These are phyloP conservation scores for Dolichallabes microphthalmus DNA, from an alignment of 2,113 vertebrate species.

Conservation along the genomic window DNA sequence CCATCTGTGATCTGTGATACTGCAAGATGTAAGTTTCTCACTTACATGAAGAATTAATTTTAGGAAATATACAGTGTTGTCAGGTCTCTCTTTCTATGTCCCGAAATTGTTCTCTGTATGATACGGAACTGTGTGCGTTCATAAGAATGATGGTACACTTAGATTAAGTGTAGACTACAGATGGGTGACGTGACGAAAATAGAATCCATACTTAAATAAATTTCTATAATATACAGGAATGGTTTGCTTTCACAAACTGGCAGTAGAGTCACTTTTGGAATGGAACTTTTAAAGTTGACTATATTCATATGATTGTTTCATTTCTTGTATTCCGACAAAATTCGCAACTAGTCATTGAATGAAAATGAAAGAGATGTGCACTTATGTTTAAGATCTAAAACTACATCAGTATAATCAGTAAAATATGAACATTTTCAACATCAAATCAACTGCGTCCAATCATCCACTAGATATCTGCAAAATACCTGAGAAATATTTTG, in stretches of 20 bases:
- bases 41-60: not conserved
- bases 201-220: not conserved
- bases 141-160: not conserved
- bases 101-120: not conserved
- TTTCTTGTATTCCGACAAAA: not conserved
- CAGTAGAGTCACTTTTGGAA: not conserved
- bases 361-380: not conserved
- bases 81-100: not conserved
- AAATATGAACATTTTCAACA: not conserved
- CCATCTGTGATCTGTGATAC: slow-evolving; percentile 5
- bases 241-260: not conserved
- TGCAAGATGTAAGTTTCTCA: not conserved
- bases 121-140: not conserved
- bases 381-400: not conserved
- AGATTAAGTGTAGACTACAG: not conserved
- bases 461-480: too few relatives aligned
- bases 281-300: not conserved
- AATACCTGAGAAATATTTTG: not conserved
- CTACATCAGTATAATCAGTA: not conserved
- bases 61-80: not conserved
- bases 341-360: not conserved
- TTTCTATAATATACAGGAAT: not conserved
- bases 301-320: not conserved
- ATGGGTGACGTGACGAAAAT: not conserved
- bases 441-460: not conserved